Percentiles rank a stretch among this genome's conserved stretches.
phyloP scores from a whole-genome alignment of 1,140 invertebrate species.

The Caenorhabditis briggsae region DNA sequence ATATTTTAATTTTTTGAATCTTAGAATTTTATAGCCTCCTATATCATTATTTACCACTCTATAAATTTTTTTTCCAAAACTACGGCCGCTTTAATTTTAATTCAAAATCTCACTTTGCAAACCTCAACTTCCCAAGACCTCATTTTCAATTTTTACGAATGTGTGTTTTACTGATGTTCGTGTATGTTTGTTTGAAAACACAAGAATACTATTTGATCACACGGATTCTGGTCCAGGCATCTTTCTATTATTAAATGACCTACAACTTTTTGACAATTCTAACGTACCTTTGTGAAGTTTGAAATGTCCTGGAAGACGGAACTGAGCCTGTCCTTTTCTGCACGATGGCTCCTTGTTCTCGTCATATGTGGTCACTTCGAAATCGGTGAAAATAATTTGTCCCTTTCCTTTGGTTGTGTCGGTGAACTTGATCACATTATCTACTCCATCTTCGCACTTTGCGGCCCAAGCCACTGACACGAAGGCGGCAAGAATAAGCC shows the following conservation, averaged over 20 bases:
- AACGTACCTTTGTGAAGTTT: slow-evolving; percentile 61
- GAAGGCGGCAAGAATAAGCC: slow-evolving; percentile 43
- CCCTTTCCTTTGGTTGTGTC: slow-evolving; percentile 65
- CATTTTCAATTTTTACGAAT: too few relatives aligned
- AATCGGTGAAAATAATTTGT: slow-evolving; percentile 58
- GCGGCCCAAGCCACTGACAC: slow-evolving; percentile 20
- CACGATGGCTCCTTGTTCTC: slow-evolving; percentile 64
- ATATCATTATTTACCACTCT: not conserved
- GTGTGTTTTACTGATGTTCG: too few relatives aligned
- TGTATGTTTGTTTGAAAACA: too few relatives aligned
- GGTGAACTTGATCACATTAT: slow-evolving; percentile 64
- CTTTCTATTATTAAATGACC: not conserved
- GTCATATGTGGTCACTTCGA: slow-evolving; percentile 65
- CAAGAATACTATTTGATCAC: too few relatives aligned
- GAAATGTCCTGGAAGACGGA: slow-evolving; percentile 65
- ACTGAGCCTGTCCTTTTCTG: slow-evolving; percentile 39
- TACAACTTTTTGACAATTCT: not conserved
- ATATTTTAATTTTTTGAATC: not conserved
- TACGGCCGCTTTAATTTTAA: too few relatives aligned
- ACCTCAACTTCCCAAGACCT: too few relatives aligned
- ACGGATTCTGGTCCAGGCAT: not conserved
- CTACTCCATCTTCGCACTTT: slow-evolving; percentile 63
- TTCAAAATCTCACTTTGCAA: too few relatives aligned
- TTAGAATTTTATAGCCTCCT: not conserved
- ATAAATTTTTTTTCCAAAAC: too few relatives aligned